phyloP scores from a whole-genome alignment of 2,888 invertebrate species.

The Tetramorium bicarinatum region DNA sequence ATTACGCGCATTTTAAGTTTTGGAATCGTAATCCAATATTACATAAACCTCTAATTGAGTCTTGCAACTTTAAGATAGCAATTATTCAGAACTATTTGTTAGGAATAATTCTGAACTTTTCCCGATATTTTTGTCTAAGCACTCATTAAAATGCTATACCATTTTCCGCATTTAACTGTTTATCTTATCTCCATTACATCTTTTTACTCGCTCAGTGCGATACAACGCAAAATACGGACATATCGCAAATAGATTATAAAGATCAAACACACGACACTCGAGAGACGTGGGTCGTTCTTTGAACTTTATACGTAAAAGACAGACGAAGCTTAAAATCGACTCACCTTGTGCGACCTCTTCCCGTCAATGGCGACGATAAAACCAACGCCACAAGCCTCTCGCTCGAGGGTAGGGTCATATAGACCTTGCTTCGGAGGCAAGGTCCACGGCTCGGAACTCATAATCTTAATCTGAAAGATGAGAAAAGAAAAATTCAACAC shows the following conservation, averaged over 20 bases:
- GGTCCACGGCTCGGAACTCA: conserved; percentile 91
- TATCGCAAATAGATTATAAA: neutral
- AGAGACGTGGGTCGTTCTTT: conserved; percentile 13
- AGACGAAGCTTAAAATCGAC: conserved; percentile 66
- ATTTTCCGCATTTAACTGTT: neutral
- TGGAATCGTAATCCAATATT: neutral
- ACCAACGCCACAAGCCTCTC: conserved; percentile 99
- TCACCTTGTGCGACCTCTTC: conserved; percentile 95
- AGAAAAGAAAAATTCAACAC: neutral
- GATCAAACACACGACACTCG: conserved; percentile 16
- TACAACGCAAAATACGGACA: neutral
- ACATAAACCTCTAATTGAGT: neutral
- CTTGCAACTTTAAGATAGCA: neutral
- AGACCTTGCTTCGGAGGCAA: conserved; percentile 95
- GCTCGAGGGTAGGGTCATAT: conserved; percentile 98
- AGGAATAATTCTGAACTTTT: neutral
- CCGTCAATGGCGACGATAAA: conserved; percentile 99
- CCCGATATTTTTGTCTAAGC: neutral
- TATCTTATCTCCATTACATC: neutral
- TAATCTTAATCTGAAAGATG: conserved; percentile 82
- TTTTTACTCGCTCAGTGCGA: neutral
- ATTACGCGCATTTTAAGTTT: neutral
- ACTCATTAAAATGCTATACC: neutral
- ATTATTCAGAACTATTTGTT: neutral
- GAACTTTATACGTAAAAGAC: conserved; percentile 24